Evolutionary conservation across 2,113 vertebrate species (phyloP), one percentile per base, ranked within the genome.

Genomic region (Plectropomus leopardus): DNA sequence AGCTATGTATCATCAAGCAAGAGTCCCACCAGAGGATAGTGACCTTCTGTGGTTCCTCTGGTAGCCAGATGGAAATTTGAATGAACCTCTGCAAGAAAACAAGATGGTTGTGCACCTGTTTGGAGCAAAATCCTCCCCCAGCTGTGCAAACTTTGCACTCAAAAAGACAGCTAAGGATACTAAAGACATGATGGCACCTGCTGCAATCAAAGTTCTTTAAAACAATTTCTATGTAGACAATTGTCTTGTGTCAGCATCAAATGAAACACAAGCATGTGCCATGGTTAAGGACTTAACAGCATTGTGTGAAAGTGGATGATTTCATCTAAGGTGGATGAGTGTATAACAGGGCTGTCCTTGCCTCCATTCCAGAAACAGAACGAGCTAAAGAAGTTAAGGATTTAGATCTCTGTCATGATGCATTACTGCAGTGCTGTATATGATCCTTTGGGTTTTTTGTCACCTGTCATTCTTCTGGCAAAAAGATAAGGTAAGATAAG

Each of bases 201-300:
- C 50, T 53, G 50, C 21, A 50, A 21, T 50, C n/a, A n/a, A 50
- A 21, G 21, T 5, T 3, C 6, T 50, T n/a, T 0, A n/a, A 7
- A 50, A 50, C 48, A 50, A 50, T n/a, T 61, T 61, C 24, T 61
- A 61, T 61, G 59, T 61, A n/a, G 34, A 40, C 11, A n/a, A 61
- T 42, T 61, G 59, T 42, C 19, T 42, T 8, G 14, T 42, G 19
- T 21, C 8, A 15, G 59, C 42, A 21, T 42, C 59, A 64, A 16
- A 24, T 26, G 23, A 64, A 44, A 45, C n/a, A 3, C n/a, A 64
- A 8, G 23, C 40, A 10, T 45, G 40, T 15, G 40, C 23, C 8
- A 45, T 64, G 23, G 60, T 42, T 13, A 45, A 44, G 14, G 10
- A 64, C 19, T 40, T 64, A 15, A 64, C 60, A 64, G 40, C 40